phyloP scores from a whole-genome alignment of 1,140 invertebrate species.

The Sweltsa coloradensis region DNA sequence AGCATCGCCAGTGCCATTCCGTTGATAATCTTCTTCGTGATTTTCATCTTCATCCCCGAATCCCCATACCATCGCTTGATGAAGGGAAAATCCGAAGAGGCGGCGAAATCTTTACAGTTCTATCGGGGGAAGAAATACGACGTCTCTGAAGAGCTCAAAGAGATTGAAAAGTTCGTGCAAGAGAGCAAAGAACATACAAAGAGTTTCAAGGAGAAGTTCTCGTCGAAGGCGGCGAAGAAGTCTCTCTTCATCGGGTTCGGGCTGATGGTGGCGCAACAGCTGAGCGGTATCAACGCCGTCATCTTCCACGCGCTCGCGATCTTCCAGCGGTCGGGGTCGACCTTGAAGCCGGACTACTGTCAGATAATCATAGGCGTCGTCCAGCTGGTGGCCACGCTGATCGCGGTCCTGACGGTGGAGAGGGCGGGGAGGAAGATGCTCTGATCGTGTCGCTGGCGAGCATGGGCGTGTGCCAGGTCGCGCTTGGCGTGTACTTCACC shows the following conservation, averaged over 20 bases:
- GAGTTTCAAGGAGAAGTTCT: too few relatives aligned
- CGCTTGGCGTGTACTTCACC: slow-evolving; percentile 52
- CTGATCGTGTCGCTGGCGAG: slow-evolving; percentile 33
- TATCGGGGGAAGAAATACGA: slow-evolving; percentile 18
- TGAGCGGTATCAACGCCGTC: slow-evolving; percentile 29
- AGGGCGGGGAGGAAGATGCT: slow-evolving; percentile 36
- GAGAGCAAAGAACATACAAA: too few relatives aligned
- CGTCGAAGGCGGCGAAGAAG: slow-evolving; percentile 14
- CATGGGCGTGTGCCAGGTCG: slow-evolving; percentile 30
- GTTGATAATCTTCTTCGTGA: slow-evolving; percentile 27
- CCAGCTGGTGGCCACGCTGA: too few relatives aligned
- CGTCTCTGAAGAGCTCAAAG: slow-evolving; percentile 17
- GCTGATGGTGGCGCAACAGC: slow-evolving; percentile 11
- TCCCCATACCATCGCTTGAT: slow-evolving; percentile 44
- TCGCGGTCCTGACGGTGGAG: too few relatives aligned
- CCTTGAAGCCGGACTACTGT: slow-evolving; percentile 17
- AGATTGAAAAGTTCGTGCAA: too few relatives aligned
- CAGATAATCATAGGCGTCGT: slow-evolving; percentile 32
- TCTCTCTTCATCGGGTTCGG: slow-evolving; percentile 20
- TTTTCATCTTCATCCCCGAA: slow-evolving; percentile 38
- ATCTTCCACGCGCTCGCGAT: slow-evolving; percentile 37
- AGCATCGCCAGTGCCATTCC: slow-evolving; percentile 20
- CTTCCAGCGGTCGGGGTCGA: slow-evolving; percentile 29
- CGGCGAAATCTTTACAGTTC: slow-evolving; percentile 33
- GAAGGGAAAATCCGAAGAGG: slow-evolving; percentile 44